Base-by-base conservation (phyloP, 2,113 vertebrate genomes). In the Oreochromis niloticus region DNA sequence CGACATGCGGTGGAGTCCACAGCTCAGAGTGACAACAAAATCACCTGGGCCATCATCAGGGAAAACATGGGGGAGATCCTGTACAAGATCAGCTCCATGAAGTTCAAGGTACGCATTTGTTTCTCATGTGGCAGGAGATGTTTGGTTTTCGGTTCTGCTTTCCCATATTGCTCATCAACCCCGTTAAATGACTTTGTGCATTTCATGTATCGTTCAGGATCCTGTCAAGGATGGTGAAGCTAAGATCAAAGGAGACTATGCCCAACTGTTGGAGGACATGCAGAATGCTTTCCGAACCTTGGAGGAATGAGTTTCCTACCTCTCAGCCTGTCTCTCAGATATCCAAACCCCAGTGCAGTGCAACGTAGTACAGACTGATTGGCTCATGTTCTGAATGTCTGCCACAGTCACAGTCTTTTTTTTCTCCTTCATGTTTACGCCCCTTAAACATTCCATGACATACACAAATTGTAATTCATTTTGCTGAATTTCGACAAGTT, bases 231-330 rank as follows among this genome's bases (percentile, higher is more conserved):
- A 99, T 1, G 99, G 99, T 1, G 99, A 99, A 93, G 95, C 96
- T 61, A 99, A 99, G 94, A 98, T 99, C 88, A 99, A 98, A 94
- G 97, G 96, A 0, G 99, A 99, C 81, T 99, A 96, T 3, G 95
- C 97, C 79, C 98, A 98, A 90, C 97, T 99, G 73, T 96, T 97
- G 93, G 99, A 99, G 94, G 99, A 99, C 90, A 99, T 99, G 98
- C 98, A 99, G 96, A 99, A 98, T 54, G 95, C 97, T 68, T 99
- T 99, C 97, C 97, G 98, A 89, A 97, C 97, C 81, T 96, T 99
- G 89, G 99, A 99, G 95, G 98, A 99, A 93, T 99, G 97, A 96
- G 78, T 36, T 30, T 13, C 46, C 82, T 32, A 41, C 46, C 39
- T 52, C 36, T 43, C 68, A 19, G 24, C 2, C 27, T 50, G 57